Evolutionary conservation across 2,797 vertebrate genomes (phyloP).

Genomic region (Mormyrus hasselquistii): DNA sequence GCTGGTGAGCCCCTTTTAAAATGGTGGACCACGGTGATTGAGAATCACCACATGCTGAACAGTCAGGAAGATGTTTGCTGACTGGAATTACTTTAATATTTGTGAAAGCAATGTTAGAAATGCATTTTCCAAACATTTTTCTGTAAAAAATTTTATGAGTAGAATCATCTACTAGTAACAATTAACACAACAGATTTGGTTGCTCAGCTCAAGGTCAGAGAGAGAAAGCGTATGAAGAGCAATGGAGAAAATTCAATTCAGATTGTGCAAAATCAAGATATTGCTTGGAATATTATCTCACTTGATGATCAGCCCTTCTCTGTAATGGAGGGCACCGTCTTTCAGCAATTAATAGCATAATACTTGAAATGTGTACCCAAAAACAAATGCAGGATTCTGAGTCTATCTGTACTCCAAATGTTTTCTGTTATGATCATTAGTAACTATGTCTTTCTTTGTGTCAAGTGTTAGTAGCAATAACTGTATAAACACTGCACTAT

Average conservation of each 20-base stretch:
- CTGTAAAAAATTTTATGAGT: not conserved
- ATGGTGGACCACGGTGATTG: not conserved
- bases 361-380: too few species aligned
- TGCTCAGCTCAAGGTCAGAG: not conserved
- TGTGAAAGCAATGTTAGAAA: not conserved
- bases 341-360: too few species aligned
- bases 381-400: too few species aligned
- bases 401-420: too few species aligned
- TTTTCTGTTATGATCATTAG: too few species aligned
- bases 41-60: not conserved
- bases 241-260: not conserved
- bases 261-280: too few species aligned
- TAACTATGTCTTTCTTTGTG: too few species aligned
- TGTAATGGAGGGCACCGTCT: too few species aligned
- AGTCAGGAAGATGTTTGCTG: not conserved
- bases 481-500: too few species aligned
- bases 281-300: too few species aligned
- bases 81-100: not conserved
- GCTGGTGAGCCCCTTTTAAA: not conserved
- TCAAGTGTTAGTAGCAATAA: too few species aligned
- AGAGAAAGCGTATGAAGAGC: not conserved
- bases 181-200: not conserved
- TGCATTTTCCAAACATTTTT: not conserved
- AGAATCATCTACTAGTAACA: not conserved
- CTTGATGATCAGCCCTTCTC: too few species aligned